A percentile compares a stretch with the other conserved stretches of the same genome.
phyloP scores from a whole-genome alignment of 2,797 vertebrate genomes.

The Sebastes kiyomatsui region DNA sequence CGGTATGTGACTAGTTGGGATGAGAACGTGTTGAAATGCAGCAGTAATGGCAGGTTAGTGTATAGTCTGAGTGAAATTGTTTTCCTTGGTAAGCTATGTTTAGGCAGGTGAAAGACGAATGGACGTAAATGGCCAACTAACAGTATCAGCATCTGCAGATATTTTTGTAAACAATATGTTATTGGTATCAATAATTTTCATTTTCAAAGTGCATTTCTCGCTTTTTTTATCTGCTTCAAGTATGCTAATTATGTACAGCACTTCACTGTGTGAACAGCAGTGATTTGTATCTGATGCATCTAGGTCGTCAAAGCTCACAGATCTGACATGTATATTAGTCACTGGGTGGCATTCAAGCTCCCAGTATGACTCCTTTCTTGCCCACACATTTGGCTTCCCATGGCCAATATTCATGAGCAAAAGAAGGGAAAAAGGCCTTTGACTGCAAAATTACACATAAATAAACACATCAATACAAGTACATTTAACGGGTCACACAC shows the following conservation, averaged over 20 bases:
- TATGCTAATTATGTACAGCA: neutral
- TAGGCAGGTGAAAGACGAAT: neutral
- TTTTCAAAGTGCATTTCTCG: neutral
- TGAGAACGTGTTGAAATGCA: too few species aligned
- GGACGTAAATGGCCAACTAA: neutral
- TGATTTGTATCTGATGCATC: neutral
- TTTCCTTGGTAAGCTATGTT: neutral
- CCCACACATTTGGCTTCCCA: slow-evolving; percentile 16
- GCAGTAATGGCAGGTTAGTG: too few species aligned
- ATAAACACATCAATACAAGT: neutral
- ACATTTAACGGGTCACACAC: neutral
- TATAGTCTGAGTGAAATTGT: too few species aligned
- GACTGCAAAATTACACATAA: neutral
- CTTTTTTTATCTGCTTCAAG: neutral
- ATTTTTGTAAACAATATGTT: neutral
- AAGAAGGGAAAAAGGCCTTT: neutral
- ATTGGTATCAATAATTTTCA: neutral
- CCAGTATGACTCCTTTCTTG: slow-evolving; percentile 11
- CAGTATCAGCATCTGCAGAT: neutral
- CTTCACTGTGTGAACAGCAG: neutral
- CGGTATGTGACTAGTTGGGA: too few species aligned
- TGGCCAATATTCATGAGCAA: neutral
- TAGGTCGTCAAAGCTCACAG: neutral
- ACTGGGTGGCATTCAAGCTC: slow-evolving; percentile 26
- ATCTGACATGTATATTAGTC: slow-evolving; percentile 31